Evolutionary conservation across 2,113 vertebrate genomes (phyloP), one percentile per base, ranked within the genome.

Genomic region (Alaudala cheleensis): DNA sequence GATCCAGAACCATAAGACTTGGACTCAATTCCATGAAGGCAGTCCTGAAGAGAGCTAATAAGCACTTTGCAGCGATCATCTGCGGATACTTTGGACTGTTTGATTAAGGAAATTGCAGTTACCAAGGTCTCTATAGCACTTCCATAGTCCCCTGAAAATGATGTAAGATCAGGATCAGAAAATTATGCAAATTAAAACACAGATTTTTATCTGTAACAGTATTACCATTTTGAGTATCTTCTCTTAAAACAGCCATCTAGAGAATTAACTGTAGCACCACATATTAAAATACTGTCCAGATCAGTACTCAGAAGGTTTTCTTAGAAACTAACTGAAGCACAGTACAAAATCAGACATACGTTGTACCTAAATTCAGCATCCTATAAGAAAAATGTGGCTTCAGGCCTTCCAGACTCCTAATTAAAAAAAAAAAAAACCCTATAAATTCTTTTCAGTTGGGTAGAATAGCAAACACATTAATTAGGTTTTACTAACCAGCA

Each of bases 31-130:
- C 99, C 99, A 93, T 99, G 99, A 93, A 99, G 98, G 97, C 99
- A 99, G 97, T 99, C 99, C 97, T 99, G 99, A 93, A 99, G 98
- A 91, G 99, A 99, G 96, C 99, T 99, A 98, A 99, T 99, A 91
- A 99, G 99, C 66, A 99, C 99, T 97, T 99, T 99, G 95, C 99
- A 99, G 92, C 99, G 99, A 97, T 99, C 99, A 54, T 99, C 99
- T 20, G 99, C 99, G 29, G 99, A 99, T 66, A 99, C 99, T 98
- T 99, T 99, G 92, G 99, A 99, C 96, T 99, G 99, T 97, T 99
- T 99, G 94, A 99, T 99, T 97, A 99, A 98, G 96, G 99, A 99
- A 98, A 99, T 99, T 78, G 99, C 99, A 51, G 99, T 99, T 97
- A 99, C 99, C 98, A 99, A 97, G 56, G 99, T 99, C 97, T 99